These are phyloP conservation scores for Ophioninae sp. DNA, from an alignment of 2,888 invertebrate species.

Conservation along the genomic window DNA sequence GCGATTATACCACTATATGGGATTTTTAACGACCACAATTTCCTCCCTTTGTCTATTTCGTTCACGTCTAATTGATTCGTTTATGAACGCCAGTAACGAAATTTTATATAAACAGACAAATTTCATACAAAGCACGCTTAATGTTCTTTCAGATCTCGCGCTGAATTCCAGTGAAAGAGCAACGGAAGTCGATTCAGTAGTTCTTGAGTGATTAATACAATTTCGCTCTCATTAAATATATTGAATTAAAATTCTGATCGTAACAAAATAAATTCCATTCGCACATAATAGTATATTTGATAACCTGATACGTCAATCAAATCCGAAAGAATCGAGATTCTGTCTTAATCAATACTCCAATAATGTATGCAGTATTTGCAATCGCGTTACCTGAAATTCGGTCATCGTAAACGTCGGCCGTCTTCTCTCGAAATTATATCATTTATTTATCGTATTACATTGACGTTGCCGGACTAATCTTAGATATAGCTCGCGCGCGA, in stretches of 20 bases:
- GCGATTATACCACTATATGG: too few relatives aligned
- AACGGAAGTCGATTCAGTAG: too few relatives aligned
- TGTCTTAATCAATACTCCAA: background rate
- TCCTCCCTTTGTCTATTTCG: too few relatives aligned
- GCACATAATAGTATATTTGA: background rate
- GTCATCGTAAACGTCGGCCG: background rate
- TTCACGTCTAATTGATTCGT: too few relatives aligned
- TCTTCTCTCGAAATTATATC: constrained; percentile 2
- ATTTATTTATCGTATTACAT: constrained; percentile 17
- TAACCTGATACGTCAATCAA: background rate
- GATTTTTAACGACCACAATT: too few relatives aligned
- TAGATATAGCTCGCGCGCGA: constrained; percentile 2
- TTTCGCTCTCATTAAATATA: too few relatives aligned
- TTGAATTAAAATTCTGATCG: background rate
- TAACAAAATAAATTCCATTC: background rate
- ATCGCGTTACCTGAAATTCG: background rate
- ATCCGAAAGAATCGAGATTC: background rate
- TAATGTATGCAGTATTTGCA: background rate
- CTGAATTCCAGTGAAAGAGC: too few relatives aligned
- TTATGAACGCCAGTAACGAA: too few relatives aligned
- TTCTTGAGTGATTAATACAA: too few relatives aligned
- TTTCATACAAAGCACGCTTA: too few relatives aligned
- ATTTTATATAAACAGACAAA: too few relatives aligned
- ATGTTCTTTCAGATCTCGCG: too few relatives aligned
- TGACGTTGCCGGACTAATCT: constrained; percentile 18